phyloP scores from a whole-genome alignment of 2,888 invertebrate genomes.

The Phytoseiulus persimilis region DNA sequence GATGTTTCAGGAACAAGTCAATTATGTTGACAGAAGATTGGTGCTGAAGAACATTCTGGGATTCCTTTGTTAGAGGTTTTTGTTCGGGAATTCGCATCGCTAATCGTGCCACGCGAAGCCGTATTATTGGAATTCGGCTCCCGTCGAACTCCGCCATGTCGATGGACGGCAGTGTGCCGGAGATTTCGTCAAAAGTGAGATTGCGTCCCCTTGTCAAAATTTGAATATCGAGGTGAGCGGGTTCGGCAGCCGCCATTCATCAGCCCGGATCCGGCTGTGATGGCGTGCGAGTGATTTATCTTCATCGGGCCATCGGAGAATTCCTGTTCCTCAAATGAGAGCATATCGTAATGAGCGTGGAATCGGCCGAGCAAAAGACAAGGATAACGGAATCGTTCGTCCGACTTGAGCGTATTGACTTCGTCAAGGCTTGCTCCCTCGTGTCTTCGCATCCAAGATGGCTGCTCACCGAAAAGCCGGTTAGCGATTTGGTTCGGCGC shows the following conservation, averaged over 20 bases:
- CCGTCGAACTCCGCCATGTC: too few species aligned
- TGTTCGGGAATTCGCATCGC: too few species aligned
- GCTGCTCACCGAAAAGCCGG: background rate
- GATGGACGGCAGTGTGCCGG: background rate
- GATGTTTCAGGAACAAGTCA: background rate
- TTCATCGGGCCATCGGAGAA: background rate
- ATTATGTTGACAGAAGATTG: too few species aligned
- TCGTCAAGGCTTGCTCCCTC: background rate
- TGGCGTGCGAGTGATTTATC: background rate
- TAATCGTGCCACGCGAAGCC: too few species aligned
- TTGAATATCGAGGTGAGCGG: too few species aligned
- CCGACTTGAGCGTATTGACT: background rate
- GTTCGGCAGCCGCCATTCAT: too few species aligned
- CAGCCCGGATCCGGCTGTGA: too few species aligned
- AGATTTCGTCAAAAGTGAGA: too few species aligned
- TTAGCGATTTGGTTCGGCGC: background rate
- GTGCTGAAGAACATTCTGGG: too few species aligned
- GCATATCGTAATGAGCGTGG: background rate
- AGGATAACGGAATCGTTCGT: background rate
- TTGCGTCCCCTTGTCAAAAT: too few species aligned
- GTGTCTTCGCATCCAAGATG: background rate
- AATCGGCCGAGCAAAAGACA: background rate
- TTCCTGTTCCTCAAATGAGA: background rate
- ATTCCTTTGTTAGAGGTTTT: too few species aligned
- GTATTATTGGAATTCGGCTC: background rate